phyloP scores from a whole-genome alignment of 2,113 vertebrate species.

The Anas platyrhynchos region DNA sequence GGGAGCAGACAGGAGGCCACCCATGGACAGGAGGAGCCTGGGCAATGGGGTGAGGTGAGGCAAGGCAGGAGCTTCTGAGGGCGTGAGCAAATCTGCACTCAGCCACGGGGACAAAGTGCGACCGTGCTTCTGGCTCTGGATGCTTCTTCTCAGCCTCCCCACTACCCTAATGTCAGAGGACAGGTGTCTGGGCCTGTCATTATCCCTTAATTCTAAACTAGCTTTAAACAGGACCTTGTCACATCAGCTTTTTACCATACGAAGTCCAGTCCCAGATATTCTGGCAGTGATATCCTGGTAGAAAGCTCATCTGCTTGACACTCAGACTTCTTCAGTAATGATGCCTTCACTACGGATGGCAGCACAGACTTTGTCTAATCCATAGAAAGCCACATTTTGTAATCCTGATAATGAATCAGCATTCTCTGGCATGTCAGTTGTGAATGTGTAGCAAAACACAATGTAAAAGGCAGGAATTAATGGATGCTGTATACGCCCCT shows the following conservation, averaged over 20 bases:
- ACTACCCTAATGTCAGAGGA: not conserved
- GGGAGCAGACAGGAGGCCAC: not conserved
- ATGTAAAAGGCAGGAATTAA: not conserved
- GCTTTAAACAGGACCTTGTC: not conserved
- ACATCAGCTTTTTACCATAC: not conserved
- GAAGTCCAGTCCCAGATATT: not conserved
- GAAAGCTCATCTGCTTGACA: not conserved
- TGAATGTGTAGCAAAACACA: not conserved
- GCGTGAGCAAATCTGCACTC: fast-evolving
- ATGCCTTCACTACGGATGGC: not conserved
- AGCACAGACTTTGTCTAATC: not conserved
- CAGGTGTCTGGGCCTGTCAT: not conserved
- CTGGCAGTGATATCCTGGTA: not conserved
- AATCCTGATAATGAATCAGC: not conserved
- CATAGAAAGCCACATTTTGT: not conserved
- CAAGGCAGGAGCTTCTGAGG: not conserved
- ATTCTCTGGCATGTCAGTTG: not conserved
- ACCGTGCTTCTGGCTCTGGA: not conserved
- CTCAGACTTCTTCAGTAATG: not conserved
- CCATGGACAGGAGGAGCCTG: not conserved
- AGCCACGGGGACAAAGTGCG: not conserved
- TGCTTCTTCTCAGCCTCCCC: not conserved
- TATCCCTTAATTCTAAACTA: not conserved
- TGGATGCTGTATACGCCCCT: not conserved
- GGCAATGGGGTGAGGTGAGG: not conserved